Evolutionary conservation across 2,113 vertebrate species (phyloP), one percentile per base, ranked within the genome.

Genomic region (Zeus faber): DNA sequence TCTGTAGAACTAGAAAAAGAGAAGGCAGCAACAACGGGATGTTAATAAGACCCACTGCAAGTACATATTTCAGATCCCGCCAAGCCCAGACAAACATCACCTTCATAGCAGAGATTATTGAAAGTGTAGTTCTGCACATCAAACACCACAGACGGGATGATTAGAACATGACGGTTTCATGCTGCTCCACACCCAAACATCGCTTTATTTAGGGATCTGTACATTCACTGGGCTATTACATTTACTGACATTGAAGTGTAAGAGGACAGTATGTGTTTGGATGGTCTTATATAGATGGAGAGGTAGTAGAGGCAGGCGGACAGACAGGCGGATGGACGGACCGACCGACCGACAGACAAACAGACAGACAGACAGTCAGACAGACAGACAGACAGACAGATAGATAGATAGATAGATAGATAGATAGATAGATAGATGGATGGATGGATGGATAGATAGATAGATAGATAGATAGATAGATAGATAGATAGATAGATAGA

Each of bases 61-160:
- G 31, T n/a, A 54, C 33, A 63, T 23, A 54, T 24, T 20, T n/a
- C 39, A 61, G 57, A 62, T 62, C 54, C 43, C 54, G 29, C 63
- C 50, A 77, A 74, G 55, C 58, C 53, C 48, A 35, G 33, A 66
- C 76, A 83, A 81, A 84, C 73, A 81, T 79, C 72, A 86, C 81
- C 81, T 84, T 76, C 71, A 72, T 23, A 45, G 71, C 62, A 80
- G 82, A 82, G 74, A 80, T 83, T 83, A 87, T 82, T 83, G 82
- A 83, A 85, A 85, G 82, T 83, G 66, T 83, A 85, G 83, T 85
- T 87, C 85, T 74, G 84, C 78, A 84, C 79, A 85, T 82, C 79
- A 82, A 81, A 82, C 67, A 70, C 60, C 57, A 59, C 85, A 84
- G 81, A 84, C 67, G 76, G 77, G 67, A 80, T 82, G 79, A 83